Percentiles rank a stretch among this genome's conserved stretches.
Evolutionary conservation across 2,113 vertebrate species (phyloP).

Genomic region (Atrichornis clamosus): DNA sequence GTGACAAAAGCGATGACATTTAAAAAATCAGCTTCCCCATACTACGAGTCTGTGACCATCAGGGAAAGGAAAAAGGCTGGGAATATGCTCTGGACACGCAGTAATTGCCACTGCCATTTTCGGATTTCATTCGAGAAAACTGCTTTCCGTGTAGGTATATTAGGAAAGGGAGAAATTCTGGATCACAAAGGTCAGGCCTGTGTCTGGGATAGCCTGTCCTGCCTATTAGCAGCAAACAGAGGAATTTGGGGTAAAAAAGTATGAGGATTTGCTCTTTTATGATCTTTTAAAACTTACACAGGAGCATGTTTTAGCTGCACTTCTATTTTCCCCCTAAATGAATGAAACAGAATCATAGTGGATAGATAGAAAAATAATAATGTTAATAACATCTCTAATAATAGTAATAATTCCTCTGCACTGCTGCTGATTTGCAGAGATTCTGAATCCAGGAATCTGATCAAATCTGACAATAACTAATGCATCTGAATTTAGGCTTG

Average conservation of each 20-base stretch:
- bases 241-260: neutral
- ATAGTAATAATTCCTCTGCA: neutral
- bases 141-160: neutral
- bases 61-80: slow-evolving; percentile 18
- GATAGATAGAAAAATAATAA: neutral
- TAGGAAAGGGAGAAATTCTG: neutral
- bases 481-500: neutral
- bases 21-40: slow-evolving; percentile 7
- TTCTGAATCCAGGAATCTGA: neutral
- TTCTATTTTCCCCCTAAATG: neutral
- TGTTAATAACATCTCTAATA: neutral
- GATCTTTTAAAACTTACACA: neutral
- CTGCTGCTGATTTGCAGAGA: neutral
- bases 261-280: neutral
- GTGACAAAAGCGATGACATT: slow-evolving; percentile 59
- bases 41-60: neutral
- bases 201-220: neutral
- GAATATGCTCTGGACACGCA: neutral
- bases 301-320: neutral
- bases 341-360: neutral
- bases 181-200: neutral
- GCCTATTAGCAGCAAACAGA: neutral
- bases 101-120: slow-evolving; percentile 18
- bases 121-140: slow-evolving; percentile 18
- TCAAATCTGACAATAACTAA: neutral